These are phyloP conservation scores for Epinephelus malabaricus DNA, from an alignment of 2,797 vertebrate species.

Conservation along the genomic window DNA sequence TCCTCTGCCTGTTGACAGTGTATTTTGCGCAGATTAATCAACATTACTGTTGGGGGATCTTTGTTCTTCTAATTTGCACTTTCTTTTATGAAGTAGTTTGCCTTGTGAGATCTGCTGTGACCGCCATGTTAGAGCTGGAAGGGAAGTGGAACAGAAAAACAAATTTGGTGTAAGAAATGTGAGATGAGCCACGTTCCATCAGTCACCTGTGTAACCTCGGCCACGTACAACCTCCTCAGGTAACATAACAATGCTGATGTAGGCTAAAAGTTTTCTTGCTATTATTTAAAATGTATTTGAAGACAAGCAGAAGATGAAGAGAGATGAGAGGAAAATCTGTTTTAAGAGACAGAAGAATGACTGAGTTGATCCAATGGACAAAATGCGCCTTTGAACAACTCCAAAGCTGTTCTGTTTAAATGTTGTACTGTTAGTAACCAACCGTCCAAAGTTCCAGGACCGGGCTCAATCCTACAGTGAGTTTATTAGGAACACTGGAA, in stretches of 20 bases:
- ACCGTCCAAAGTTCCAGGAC: background rate
- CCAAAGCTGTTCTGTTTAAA: slow-evolving; percentile 4
- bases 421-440: background rate
- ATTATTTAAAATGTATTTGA: background rate
- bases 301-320: background rate
- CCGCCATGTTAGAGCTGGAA: background rate
- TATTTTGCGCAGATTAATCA: slow-evolving; percentile 1
- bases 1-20: slow-evolving; percentile 78
- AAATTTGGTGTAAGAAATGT: background rate
- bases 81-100: slow-evolving; percentile 40
- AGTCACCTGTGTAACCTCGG: slow-evolving; percentile 2
- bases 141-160: background rate
- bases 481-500: background rate
- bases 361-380: background rate
- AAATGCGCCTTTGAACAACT: slow-evolving; percentile 5
- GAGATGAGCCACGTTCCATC: background rate
- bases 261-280: background rate
- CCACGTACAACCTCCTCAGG: slow-evolving; percentile 28
- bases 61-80: slow-evolving; percentile 66
- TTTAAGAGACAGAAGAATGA: background rate
- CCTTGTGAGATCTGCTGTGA: slow-evolving; percentile 12
- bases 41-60: slow-evolving; percentile 71
- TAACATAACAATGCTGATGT: background rate
- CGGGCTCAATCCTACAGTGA: background rate
- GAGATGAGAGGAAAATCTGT: background rate